Evolutionary conservation across 2,797 vertebrate genomes (phyloP), one percentile per base, ranked within the genome.

Genomic region (Acanthurus leucopareius): DNA sequence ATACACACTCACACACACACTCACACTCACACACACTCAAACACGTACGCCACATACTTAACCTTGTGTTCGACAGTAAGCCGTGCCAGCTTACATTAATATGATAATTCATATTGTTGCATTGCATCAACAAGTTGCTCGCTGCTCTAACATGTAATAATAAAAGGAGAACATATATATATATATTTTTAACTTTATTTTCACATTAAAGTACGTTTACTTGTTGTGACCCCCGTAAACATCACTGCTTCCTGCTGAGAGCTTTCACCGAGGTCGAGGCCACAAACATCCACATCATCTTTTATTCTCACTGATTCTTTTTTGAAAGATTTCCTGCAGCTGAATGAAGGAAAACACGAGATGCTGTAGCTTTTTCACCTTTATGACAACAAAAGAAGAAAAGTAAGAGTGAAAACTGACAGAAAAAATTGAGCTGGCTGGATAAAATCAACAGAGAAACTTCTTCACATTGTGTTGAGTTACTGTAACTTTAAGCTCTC

Each of bases 1-100:
- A 74, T 67, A 54, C 14, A 75, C 69, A 64, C 73, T 56, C 54
- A 63, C 53, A 20, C 9, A 56, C 61, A 25, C 20, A 77, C n/a
- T 56, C 45, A 56, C 54, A 63, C 53, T 19, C 9, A 56, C 61
- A 25, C 64, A 42, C 51, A 54, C 20, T 22, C 10, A 28, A 32
- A 62, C 48, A 56, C 56, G 51, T 56, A 64, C n/a, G 10, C 14
- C 7, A 13, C 16, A 76, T 61, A 54, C 20, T 45, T 51, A 44
- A 77, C 54, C 57, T 52, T 25, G 49, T 56, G 59, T 51, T 42
- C 13, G 40, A 20, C 14, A 32, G 20, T 38, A 35, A 64, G 20
- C 45, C 40, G 44, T 59, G 53, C n/a, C 2, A 57, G 61, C 25
- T 17, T 10, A 22, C 10, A 15, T 7, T 9, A 38, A 16, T 68